These are phyloP conservation scores for Setophaga petechia DNA, from an alignment of 2,113 vertebrate species.

Conservation along the genomic window DNA sequence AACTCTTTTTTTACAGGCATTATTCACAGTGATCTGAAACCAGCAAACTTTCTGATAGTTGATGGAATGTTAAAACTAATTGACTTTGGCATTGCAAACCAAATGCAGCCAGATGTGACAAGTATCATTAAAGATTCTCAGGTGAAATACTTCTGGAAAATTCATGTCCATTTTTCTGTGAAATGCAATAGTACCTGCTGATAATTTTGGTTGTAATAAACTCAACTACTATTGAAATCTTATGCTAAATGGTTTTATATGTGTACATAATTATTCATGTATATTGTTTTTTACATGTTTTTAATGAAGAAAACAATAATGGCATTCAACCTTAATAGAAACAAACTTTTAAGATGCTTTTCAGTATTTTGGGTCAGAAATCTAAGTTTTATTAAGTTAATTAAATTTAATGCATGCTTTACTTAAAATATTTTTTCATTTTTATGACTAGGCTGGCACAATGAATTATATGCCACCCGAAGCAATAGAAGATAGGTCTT, in stretches of 20 bases:
- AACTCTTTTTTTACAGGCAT: conserved; percentile 81
- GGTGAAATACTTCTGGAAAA: conserved; percentile 68
- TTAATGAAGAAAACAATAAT: background rate
- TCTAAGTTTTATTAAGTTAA: background rate
- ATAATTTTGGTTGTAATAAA: background rate
- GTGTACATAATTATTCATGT: background rate
- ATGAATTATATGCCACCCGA: conserved; percentile 98
- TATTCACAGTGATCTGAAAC: conserved; percentile 96
- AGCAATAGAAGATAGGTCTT: conserved; percentile 92
- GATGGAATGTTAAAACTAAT: conserved; percentile 95
- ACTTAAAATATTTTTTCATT: background rate
- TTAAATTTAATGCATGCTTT: background rate
- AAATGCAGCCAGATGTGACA: conserved; percentile 95
- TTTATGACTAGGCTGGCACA: conserved; percentile 86
- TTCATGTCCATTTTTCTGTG: background rate
- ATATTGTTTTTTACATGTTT: background rate
- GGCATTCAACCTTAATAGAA: background rate
- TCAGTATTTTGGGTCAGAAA: background rate
- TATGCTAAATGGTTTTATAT: background rate
- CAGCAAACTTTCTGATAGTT: conserved; percentile 96
- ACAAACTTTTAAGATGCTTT: background rate
- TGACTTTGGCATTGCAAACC: conserved; percentile 97
- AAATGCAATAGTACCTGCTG: background rate
- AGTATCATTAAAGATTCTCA: conserved; percentile 97
- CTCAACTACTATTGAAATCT: background rate